Evolutionary conservation across 2,888 invertebrate species (phyloP), one percentile per base, ranked within the genome.

Genomic region (Herminia tarsipennalis): DNA sequence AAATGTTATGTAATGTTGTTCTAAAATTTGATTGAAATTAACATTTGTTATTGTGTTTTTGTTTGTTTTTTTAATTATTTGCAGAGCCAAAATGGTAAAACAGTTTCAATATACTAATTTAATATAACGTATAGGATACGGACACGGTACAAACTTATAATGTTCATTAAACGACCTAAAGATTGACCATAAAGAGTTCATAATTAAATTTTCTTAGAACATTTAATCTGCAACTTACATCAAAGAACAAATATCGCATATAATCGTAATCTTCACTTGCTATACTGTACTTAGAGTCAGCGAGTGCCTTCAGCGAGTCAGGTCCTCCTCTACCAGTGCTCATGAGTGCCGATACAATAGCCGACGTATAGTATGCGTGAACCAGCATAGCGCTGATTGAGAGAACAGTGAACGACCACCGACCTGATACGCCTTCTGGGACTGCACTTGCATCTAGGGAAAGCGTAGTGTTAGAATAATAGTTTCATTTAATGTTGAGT

Each of bases 331-430:
- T 63, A 0, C 87, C 87, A 0, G 80, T 72, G 56, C 81, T 81
- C 88, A 89, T 83, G 3, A 88, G 76, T 0, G 83, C 79, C 0
- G 88, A 89, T 1, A 89, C 88, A 1, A 89, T 83, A 2, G 88
- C 87, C 0, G 88, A 88, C 0, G 88, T 85, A 51, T 89, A 89
- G 62, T 88, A 88, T 0, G 88, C 86, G 38, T 89, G 84, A 0
- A 89, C 80, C 21, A 89, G 54, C 88, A 89, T 89, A 0, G 87
- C 78, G 4, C 81, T 81, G 5, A 83, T 51, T 0, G 88, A 88
- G 1, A 88, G 54, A 0, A 85, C 82, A 1, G 76, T 63, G 60
- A 89, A 89, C 0, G 82, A 77, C 73, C 81, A 78, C 0, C 88
- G 72, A 0, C 88, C 88, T 12, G 88, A 81, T 5, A 74, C 44